Conservation (phyloP, 2,113 vertebrate species). For the Phocoena sinus region DNA sequence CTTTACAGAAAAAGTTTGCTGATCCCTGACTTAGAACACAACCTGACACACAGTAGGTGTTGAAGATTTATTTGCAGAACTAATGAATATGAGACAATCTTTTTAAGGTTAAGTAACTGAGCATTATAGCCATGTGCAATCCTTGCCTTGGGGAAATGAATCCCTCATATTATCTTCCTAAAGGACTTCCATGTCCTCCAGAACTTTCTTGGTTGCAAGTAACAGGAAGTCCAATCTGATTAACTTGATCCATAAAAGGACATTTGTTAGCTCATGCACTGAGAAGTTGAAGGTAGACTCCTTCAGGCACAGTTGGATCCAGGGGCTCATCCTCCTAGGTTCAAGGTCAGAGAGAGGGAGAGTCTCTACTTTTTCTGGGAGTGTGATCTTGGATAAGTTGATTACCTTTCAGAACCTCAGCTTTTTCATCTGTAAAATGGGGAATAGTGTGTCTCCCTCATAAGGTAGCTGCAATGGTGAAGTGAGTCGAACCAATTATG, state of each 20-base stretch:
- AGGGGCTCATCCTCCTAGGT: background rate
- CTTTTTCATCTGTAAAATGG: background rate
- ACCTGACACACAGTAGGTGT: background rate
- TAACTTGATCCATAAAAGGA: background rate
- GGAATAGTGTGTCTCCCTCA: background rate
- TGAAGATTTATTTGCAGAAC: background rate
- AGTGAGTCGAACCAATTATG: background rate
- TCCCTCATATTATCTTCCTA: background rate
- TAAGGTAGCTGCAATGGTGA: background rate
- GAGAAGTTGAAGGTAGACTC: background rate
- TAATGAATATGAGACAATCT: background rate
- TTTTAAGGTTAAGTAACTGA: background rate
- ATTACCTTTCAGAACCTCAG: background rate
- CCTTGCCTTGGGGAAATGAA: background rate
- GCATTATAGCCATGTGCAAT: background rate
- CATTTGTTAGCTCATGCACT: background rate
- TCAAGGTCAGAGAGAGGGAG: background rate
- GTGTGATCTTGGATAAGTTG: background rate
- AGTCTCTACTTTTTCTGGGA: background rate
- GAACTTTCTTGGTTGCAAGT: background rate
- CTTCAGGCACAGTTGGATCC: background rate
- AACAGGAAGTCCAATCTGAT: background rate
- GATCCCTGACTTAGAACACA: background rate
- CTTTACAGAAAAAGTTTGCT: background rate
- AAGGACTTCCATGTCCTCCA: no score